phyloP scores from a whole-genome alignment of 2,113 vertebrate species.

The Oryzias woworae region DNA sequence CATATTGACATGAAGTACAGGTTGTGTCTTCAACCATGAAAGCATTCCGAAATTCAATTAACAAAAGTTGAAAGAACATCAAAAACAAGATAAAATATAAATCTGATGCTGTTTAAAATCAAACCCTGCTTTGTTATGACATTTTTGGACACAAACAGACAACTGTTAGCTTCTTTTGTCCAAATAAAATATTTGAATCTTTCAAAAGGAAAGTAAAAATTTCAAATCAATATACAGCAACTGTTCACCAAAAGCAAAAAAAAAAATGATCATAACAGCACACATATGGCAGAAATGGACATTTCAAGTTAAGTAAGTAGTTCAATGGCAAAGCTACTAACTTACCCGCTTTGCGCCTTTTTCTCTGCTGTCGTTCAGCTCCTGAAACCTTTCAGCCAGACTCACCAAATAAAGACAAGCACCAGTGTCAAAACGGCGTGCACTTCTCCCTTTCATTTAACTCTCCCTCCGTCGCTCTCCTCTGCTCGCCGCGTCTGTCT shows the following conservation, averaged over 20 bases:
- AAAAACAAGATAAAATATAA: conserved; percentile 3
- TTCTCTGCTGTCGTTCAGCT: conserved; percentile 34
- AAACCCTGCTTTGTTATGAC: neutral
- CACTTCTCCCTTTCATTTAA: conserved; percentile 32
- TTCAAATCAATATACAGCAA: neutral
- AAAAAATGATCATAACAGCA: neutral
- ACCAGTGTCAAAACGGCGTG: conserved; percentile 38
- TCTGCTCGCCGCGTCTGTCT: conserved; percentile 45
- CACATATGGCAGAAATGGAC: conserved; percentile 1
- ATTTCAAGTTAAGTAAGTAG: conserved; percentile 8
- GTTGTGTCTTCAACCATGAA: conserved; percentile 8
- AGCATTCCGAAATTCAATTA: conserved; percentile 3
- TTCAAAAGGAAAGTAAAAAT: neutral
- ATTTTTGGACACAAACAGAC: neutral
- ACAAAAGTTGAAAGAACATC: neutral
- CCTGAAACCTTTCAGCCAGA: conserved; percentile 39
- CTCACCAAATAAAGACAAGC: conserved; percentile 35
- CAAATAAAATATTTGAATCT: neutral
- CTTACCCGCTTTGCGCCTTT: conserved; percentile 58
- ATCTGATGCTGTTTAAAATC: neutral
- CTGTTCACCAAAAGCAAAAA: neutral
- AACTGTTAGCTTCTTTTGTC: neutral
- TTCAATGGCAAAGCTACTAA: conserved; percentile 29
- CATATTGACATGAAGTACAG: conserved; percentile 22
- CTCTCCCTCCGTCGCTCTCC: conserved; percentile 37